These are phyloP conservation scores for Leucoraja ocellata DNA, from an alignment of 2,797 vertebrate genomes.

Conservation along the genomic window DNA sequence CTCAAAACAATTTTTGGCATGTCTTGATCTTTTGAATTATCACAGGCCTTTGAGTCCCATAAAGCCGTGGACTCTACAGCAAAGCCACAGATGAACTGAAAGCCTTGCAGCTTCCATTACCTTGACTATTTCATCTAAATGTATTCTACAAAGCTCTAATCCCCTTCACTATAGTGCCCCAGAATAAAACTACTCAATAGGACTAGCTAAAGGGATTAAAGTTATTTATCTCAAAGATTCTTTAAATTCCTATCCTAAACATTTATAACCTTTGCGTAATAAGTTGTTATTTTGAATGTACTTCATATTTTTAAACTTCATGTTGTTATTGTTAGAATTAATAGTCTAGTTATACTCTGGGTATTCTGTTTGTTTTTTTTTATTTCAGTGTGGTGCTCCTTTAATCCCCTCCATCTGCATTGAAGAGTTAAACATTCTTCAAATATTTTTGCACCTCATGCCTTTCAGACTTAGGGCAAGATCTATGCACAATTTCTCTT, in stretches of 20 bases:
- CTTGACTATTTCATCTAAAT: not conserved
- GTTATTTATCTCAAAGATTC: not conserved
- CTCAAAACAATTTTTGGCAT: not conserved
- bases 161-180: not conserved
- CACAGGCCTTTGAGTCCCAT: not conserved
- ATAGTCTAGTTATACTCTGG: not conserved
- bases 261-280: not conserved
- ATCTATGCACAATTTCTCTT: not conserved
- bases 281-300: constrained; percentile 4
- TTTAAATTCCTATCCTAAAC: not conserved
- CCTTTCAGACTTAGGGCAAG: not conserved
- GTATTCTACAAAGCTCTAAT: not conserved
- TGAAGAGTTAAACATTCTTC: not conserved
- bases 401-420: not conserved
- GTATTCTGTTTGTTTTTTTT: not conserved
- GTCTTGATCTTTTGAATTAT: not conserved
- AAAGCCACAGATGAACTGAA: not conserved
- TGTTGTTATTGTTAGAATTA: not conserved
- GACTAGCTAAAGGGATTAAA: not conserved
- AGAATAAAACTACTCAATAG: not conserved
- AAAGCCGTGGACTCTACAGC: not conserved
- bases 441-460: not conserved
- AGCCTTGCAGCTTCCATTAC: not conserved
- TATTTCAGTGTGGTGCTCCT: not conserved
- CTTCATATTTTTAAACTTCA: not conserved